phyloP scores from a whole-genome alignment of 2,888 invertebrate genomes.

The Amorpha juglandis region DNA sequence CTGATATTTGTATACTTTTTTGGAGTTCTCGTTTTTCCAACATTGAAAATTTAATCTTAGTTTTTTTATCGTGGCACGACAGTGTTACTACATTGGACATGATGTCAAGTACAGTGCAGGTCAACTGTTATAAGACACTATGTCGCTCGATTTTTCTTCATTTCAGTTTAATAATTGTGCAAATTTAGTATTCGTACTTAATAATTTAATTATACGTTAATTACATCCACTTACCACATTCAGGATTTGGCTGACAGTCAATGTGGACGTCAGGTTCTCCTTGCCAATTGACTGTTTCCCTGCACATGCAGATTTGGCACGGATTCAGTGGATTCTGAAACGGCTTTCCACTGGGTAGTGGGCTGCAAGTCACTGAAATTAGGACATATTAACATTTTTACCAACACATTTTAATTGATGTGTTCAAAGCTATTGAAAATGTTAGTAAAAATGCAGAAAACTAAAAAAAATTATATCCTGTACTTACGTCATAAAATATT shows the following conservation, averaged over 20 bases:
- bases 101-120: no score
- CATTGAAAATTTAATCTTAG: slow-evolving; percentile 11
- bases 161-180: no score
- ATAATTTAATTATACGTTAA: not conserved
- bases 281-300: slow-evolving; percentile 38
- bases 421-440: no score
- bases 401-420: no score
- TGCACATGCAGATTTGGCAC: slow-evolving; percentile 69
- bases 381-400: not conserved
- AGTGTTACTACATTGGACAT: no score
- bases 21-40: not conserved
- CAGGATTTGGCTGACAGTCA: slow-evolving; percentile 58
- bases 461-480: no score
- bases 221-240: slow-evolving; percentile 56
- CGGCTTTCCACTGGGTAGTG: slow-evolving; percentile 58
- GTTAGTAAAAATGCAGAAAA: no score
- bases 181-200: not conserved
- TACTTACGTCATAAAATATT: no score
- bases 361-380: slow-evolving; percentile 54
- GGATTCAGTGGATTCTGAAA: slow-evolving; percentile 70
- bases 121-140: no score
- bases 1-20: not conserved
- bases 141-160: no score
- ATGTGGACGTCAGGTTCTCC: slow-evolving; percentile 56
- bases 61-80: no score